phyloP scores from a whole-genome alignment of 1,140 invertebrate species.

The Macrotrachela quadricornifera region DNA sequence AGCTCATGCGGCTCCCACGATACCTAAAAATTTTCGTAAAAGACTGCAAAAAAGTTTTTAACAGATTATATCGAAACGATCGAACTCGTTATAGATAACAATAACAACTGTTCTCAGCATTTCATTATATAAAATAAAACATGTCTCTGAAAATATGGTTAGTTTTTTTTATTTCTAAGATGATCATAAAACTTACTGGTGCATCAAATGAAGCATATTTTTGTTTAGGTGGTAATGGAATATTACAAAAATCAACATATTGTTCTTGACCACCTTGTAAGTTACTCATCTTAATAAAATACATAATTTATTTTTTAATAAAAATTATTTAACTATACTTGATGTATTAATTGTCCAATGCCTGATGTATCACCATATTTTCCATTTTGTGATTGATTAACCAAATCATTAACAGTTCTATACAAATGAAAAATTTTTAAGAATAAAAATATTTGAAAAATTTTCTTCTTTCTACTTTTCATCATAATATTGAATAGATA shows the following conservation, averaged over 20 bases:
- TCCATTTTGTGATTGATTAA: background rate
- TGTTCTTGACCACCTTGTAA: slow-evolving; percentile 23
- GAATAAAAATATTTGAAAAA: no score
- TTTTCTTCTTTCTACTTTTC: background rate
- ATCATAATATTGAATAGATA: slow-evolving; percentile 48
- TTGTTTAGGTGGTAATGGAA: slow-evolving; percentile 42
- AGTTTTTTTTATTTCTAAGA: no score
- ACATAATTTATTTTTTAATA: slow-evolving; percentile 38
- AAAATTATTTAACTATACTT: slow-evolving; percentile 37
- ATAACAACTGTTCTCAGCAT: no score
- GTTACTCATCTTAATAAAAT: slow-evolving; percentile 27
- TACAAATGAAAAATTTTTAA: no score
- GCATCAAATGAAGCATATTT: slow-evolving; percentile 24
- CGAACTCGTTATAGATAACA: no score
- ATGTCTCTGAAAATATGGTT: no score
- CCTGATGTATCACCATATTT: background rate
- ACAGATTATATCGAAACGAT: no score
- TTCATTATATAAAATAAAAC: no score
- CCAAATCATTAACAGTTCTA: slow-evolving; percentile 10
- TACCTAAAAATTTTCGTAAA: no score
- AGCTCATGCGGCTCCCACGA: no score
- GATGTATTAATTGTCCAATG: slow-evolving; percentile 10
- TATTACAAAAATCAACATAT: slow-evolving; percentile 36
- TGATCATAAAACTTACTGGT: slow-evolving; percentile 48
- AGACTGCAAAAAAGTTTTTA: no score